Percentiles rank a stretch among this genome's conserved stretches.
Evolutionary conservation across 1,140 invertebrate species (phyloP).

Genomic region (Eufriesea mexicana): DNA sequence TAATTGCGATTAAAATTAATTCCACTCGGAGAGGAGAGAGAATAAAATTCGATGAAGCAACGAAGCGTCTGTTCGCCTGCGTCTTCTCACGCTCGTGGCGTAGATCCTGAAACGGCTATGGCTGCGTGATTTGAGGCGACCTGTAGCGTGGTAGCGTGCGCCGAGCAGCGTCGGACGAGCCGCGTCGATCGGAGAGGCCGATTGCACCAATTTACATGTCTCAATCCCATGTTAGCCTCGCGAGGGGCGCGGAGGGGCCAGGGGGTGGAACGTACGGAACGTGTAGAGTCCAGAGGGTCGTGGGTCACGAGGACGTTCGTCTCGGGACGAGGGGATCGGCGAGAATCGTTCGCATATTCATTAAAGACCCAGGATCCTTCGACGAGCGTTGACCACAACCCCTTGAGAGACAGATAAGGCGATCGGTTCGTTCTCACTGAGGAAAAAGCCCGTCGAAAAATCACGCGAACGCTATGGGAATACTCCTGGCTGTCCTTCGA

Average conservation of each 20-base stretch:
- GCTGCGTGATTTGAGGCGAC: conserved; percentile 59
- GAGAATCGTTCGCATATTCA: conserved; percentile 70
- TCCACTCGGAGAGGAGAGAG: too few relatives aligned
- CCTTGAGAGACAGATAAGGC: conserved; percentile 21
- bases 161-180: conserved; percentile 58
- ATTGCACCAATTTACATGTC: conserved; percentile 82
- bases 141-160: conserved; percentile 68
- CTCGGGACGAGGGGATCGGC: conserved; percentile 8
- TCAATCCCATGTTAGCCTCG: conserved; percentile 75
- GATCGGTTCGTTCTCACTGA: conserved; percentile 4
- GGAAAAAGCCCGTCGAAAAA: conserved; percentile 16
- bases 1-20: too few relatives aligned
- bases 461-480: background rate
- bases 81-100: accelerated
- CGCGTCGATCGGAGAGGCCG: conserved; percentile 74
- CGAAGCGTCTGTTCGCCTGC: background rate
- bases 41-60: too few relatives aligned
- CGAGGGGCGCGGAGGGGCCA: conserved; percentile 34
- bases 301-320: conserved; percentile 51
- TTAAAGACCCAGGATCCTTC: conserved; percentile 56
- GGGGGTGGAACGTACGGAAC: conserved; percentile 49
- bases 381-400: conserved; percentile 26
- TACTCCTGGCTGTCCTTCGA: too few relatives aligned
- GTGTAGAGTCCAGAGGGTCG: conserved; percentile 57
- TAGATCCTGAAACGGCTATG: background rate